These are phyloP conservation scores for Hypocryptadius cinnamomeus DNA, from an alignment of 2,113 vertebrate genomes.

Conservation along the genomic window DNA sequence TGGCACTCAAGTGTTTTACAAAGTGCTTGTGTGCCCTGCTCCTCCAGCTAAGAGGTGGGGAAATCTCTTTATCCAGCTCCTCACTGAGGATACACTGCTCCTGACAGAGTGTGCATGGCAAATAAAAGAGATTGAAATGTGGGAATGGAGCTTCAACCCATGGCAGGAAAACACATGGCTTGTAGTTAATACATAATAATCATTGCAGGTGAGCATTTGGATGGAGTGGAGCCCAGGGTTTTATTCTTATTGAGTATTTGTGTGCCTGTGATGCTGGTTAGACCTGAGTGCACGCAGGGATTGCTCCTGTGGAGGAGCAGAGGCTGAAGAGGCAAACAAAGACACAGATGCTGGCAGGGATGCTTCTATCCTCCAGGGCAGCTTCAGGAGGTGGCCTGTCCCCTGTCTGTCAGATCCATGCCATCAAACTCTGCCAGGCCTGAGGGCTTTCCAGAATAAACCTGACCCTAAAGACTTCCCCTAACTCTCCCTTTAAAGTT, in stretches of 20 bases:
- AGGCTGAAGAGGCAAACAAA: neutral
- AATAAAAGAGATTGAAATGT: neutral
- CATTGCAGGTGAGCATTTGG: neutral
- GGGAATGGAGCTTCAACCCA: neutral
- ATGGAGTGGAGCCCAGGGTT: neutral
- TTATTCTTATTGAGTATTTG: neutral
- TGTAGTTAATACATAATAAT: neutral
- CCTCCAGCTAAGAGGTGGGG: neutral
- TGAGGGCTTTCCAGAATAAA: neutral
- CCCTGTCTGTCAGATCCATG: constrained; percentile 13
- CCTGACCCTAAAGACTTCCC: neutral
- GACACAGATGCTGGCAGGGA: constrained; percentile 19
- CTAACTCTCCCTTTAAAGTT: neutral
- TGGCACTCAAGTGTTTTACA: neutral
- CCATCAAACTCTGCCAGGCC: neutral
- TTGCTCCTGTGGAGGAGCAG: neutral
- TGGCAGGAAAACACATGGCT: neutral
- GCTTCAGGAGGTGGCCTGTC: neutral
- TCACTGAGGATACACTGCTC: neutral
- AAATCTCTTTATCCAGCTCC: neutral
- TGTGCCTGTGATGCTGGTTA: neutral
- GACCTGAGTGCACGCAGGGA: neutral
- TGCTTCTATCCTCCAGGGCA: neutral
- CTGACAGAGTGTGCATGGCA: neutral
- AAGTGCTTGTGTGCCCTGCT: neutral